Conservation (phyloP, 2,113 vertebrate genomes). For the Anhinga rufa region DNA sequence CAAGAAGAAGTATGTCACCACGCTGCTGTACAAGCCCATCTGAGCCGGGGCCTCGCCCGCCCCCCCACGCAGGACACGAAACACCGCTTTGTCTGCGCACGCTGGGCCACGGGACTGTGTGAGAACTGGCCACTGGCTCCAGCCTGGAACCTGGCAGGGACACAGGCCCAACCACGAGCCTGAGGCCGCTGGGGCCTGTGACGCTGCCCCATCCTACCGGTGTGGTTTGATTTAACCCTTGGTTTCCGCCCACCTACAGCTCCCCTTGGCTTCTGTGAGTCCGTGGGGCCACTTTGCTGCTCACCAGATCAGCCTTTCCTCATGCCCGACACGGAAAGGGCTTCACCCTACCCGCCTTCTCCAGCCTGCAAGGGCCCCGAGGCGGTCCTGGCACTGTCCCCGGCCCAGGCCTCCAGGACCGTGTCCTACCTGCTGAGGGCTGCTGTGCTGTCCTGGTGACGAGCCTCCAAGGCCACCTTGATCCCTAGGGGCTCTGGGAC, state of each 20-base stretch:
- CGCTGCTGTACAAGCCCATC: slow-evolving; percentile 78
- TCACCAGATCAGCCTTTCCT: background rate
- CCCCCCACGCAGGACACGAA: slow-evolving; percentile 2
- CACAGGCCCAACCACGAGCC: background rate
- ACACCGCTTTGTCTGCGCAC: slow-evolving; percentile 45
- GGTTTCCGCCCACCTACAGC: background rate
- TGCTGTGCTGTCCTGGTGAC: background rate
- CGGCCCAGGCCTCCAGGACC: background rate
- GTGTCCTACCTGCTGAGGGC: background rate
- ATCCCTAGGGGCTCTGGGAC: background rate
- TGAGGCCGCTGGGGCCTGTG: slow-evolving; percentile 31
- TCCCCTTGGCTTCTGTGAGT: slow-evolving; percentile 39
- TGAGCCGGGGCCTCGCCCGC: background rate
- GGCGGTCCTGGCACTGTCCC: background rate
- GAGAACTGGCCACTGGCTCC: slow-evolving; percentile 36
- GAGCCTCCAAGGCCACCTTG: background rate
- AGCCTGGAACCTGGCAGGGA: background rate
- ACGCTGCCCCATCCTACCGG: slow-evolving; percentile 37
- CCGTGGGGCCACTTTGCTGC: slow-evolving; percentile 1
- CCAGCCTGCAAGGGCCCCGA: background rate
- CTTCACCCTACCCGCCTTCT: background rate
- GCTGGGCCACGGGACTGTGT: slow-evolving; percentile 15
- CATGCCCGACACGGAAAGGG: background rate
- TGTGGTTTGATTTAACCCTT: slow-evolving; percentile 61
- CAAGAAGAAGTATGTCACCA: slow-evolving; percentile 99